Evolutionary conservation across 2,797 vertebrate genomes (phyloP).

Genomic region (Rhynchonycteris naso): DNA sequence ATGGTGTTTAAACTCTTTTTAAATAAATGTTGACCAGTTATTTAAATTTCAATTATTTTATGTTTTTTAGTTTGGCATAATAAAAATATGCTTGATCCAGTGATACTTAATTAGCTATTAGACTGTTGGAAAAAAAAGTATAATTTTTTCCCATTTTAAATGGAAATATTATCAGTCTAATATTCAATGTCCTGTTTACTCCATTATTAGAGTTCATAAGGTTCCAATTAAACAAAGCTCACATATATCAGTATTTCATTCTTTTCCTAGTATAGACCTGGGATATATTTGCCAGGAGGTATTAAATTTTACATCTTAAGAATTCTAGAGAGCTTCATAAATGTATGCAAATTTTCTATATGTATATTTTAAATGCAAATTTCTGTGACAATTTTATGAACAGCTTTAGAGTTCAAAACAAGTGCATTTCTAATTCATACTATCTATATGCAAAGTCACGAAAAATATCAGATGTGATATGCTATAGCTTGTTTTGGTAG

Average conservation of each 20-base stretch:
- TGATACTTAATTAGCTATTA: background rate
- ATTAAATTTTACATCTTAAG: constrained; percentile 60
- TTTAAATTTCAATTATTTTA: background rate
- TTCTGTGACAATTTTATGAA: constrained; percentile 75
- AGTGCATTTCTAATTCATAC: constrained; percentile 69
- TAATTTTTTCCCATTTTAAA: constrained; percentile 24
- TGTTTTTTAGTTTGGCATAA: background rate
- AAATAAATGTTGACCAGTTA: background rate
- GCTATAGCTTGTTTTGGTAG: constrained; percentile 70
- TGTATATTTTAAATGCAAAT: constrained; percentile 77
- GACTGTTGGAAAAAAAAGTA: background rate
- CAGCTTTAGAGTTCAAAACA: constrained; percentile 76
- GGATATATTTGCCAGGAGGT: constrained; percentile 35
- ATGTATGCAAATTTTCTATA: constrained; percentile 63
- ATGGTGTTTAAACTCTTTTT: background rate
- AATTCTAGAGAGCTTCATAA: constrained; percentile 61
- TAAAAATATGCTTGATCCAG: background rate
- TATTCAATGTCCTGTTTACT: background rate
- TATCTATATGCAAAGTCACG: constrained; percentile 79
- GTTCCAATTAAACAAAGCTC: constrained; percentile 35
- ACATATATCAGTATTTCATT: constrained; percentile 2
- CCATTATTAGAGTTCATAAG: constrained; percentile 37
- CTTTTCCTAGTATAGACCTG: constrained; percentile 44
- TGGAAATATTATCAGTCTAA: constrained; percentile 21
- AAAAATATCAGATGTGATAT: constrained; percentile 75